Base-by-base conservation (phyloP, 2,113 vertebrate species). In the Upupa epops region DNA sequence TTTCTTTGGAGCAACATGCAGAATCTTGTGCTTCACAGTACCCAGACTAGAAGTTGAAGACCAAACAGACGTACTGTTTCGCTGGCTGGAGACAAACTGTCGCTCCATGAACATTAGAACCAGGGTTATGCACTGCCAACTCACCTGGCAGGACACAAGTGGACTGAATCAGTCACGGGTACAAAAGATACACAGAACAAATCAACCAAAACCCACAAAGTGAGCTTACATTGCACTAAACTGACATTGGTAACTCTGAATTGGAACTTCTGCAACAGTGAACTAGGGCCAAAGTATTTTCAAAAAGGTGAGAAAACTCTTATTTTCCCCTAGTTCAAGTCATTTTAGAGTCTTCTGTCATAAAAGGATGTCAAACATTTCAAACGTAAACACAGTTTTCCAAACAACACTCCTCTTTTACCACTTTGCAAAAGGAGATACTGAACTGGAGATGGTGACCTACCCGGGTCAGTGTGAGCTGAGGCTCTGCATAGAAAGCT, bases 401-500 rank as follows among this genome's bases (percentile, higher is more conserved):
- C 60, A 88, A 45, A n/a, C 25, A 78, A 34, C 55, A 13, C 9
- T 83, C 40, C 11, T 5, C 7, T 81, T 81, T 29, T 8, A 70
- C 42, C 42, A 34, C 42, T 70, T 51, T 61, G 42, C 72, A 83
- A 71, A 82, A 64, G 26, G 17, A 85, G 28, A 80, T 31, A 32
- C 5, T 68, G 21, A 63, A 88, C 21, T 34, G n/a, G 25, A 79
- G 29, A 72, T 32, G 29, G 59, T 24, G 65, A 96, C 96, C 76
- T 97, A 99, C 99, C 97, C 98, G 97, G 31, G 98, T 97, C 29
- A 99, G 96, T 5, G 99, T 99, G 94, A 99, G 96, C 26, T 98
- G 98, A 90, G 98, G 99, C 72, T 99, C 99, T 36, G 98, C 98
- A 21, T 99, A 98, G 37, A 99, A 97, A 1, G 99, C 99, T 91